Base-by-base conservation (phyloP, 2,888 invertebrate genomes). In the Campoplex capitator region DNA sequence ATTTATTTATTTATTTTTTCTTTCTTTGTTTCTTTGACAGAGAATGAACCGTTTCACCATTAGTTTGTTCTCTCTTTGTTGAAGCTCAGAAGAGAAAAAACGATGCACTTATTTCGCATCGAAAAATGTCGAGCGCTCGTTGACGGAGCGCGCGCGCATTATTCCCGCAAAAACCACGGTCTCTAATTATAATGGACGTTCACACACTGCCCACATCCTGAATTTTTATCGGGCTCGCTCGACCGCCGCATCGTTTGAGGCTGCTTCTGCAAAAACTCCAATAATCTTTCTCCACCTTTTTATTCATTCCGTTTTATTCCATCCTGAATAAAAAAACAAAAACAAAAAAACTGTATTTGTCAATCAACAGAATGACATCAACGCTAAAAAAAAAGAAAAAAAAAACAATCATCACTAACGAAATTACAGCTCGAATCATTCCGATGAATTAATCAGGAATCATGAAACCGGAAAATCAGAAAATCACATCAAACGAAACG, bases 181-280 rank as follows among this genome's bases (percentile, higher is more conserved):
- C 67, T 67, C 54, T 84, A 84, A 84, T 84, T 84, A 84, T 73
- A 73, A 78, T 73, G 28, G 71, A 78, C 54, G 73, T 62, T 73
- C 54, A 74, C 70, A 48, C 68, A 23, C 70, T 70, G 54, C 65
- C 71, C 70, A 78, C 77, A 73, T 62, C n/a, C 71, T 78, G 48
- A 51, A 78, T 78, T 54, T 78, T 71, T 78, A 77, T 78, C 78
- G 73, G 35, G 38, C 38, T 38, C 23, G 23, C 58, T 35, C 68
- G 68, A 45, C 62, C 6, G 38, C 51, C 4, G 32, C 51, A n/a
- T 28, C 71, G 42, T 38, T 73, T n/a, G 62, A 48, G 48, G 32
- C 13, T 71, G 42, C 16, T 38, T 6, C 38, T 38, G 18, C 23
- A 68, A 11, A 23, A 23, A 62, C 16, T 62, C 4, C 32, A 62